Evolutionary conservation across 1,140 invertebrate genomes (phyloP).

Genomic region (Carcinoscorpius rotundicauda): DNA sequence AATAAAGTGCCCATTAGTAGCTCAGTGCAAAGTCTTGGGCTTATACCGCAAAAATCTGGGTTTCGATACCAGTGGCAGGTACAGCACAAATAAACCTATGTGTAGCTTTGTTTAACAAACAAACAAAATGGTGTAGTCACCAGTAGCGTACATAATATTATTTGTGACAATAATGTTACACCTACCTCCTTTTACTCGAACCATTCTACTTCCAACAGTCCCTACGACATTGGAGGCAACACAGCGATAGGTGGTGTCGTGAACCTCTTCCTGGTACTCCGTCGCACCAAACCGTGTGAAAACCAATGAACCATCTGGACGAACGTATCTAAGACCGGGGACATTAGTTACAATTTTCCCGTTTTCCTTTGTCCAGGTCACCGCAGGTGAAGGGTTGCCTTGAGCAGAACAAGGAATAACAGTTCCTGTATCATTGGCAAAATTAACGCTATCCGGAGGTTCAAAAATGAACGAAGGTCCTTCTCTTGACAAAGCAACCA

Average conservation of each 20-base stretch:
- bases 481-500: background rate
- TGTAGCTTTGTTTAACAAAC: no score
- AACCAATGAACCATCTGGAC: slow-evolving; percentile 33
- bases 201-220: slow-evolving; percentile 60
- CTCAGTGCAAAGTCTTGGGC: no score
- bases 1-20: no score
- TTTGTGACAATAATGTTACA: no score
- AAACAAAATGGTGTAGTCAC: no score
- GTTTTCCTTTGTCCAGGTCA: slow-evolving; percentile 55
- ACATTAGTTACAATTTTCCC: slow-evolving; percentile 48
- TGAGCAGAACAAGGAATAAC: slow-evolving; percentile 82
- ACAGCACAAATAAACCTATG: no score
- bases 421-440: slow-evolving; percentile 85
- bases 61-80: no score
- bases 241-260: slow-evolving; percentile 41
- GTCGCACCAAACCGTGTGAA: slow-evolving; percentile 30
- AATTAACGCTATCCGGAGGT: slow-evolving; percentile 78
- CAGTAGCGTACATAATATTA: no score
- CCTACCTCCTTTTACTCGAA: slow-evolving; percentile 68
- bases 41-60: no score
- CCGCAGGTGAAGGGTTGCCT: slow-evolving; percentile 76
- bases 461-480: slow-evolving; percentile 85
- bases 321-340: slow-evolving; percentile 53
- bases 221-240: slow-evolving; percentile 61
- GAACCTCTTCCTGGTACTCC: slow-evolving; percentile 42